Evolutionary conservation across 2,888 invertebrate genomes (phyloP).

Genomic region (Onthophagus sagittarius): DNA sequence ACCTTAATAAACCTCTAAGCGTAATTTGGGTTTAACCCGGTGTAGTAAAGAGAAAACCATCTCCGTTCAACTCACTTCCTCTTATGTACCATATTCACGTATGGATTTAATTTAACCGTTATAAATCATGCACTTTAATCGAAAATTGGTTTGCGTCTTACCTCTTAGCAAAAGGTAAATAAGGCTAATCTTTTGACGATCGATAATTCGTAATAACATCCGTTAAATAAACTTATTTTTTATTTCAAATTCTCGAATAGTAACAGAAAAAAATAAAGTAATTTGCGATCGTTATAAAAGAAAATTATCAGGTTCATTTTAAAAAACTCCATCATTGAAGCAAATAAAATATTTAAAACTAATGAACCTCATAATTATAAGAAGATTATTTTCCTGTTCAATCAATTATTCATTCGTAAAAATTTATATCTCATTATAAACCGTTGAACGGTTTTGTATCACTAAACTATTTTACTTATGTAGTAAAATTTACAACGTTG

Average conservation of each 20-base stretch:
- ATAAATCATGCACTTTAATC: slow-evolving; percentile 10
- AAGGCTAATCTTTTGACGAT: background rate
- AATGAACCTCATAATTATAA: background rate
- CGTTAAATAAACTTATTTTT: background rate
- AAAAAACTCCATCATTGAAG: background rate
- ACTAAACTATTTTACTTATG: too few species aligned
- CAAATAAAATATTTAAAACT: background rate
- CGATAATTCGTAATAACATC: background rate
- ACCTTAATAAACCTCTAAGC: slow-evolving; percentile 14
- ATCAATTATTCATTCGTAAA: background rate
- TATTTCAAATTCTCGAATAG: background rate
- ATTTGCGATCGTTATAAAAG: background rate
- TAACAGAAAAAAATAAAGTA: background rate
- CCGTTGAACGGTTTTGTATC: background rate
- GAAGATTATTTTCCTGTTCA: background rate
- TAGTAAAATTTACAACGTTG: background rate
- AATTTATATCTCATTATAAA: background rate
- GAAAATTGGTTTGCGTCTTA: background rate
- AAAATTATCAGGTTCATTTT: background rate
- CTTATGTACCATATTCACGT: background rate
- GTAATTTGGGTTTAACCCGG: background rate
- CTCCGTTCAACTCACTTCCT: background rate
- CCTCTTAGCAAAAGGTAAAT: background rate
- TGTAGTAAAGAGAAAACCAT: background rate
- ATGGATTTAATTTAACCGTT: background rate